Percentiles rank a stretch among this genome's conserved stretches.
phyloP scores from a whole-genome alignment of 2,888 invertebrate species.

The Ichneumoninae sp. region DNA sequence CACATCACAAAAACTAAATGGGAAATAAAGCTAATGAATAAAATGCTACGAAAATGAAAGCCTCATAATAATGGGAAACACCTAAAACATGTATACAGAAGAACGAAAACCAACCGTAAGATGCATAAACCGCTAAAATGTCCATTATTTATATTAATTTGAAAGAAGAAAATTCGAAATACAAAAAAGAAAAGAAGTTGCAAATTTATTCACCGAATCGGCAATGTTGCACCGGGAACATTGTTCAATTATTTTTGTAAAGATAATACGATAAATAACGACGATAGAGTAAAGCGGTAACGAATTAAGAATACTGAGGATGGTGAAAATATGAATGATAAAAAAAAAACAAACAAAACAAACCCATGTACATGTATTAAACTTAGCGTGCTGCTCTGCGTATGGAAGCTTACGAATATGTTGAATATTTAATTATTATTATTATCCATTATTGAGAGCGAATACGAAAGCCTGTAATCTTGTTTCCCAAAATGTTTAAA shows the following conservation, averaged over 20 bases:
- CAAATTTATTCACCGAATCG: constrained; percentile 75
- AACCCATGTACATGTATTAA: constrained; percentile 79
- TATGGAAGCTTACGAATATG: constrained; percentile 82
- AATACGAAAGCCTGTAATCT: constrained; percentile 80
- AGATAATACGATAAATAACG: constrained; percentile 65
- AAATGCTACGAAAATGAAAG: constrained; percentile 26
- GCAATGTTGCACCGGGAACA: constrained; percentile 79
- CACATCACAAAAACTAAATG: constrained; percentile 47
- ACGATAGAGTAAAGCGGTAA: constrained; percentile 55
- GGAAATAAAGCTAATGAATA: constrained; percentile 56
- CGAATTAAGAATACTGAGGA: constrained; percentile 28
- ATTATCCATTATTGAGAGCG: constrained; percentile 71
- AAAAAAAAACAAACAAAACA: constrained; percentile 48
- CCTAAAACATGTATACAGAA: constrained; percentile 19
- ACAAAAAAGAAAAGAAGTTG: constrained; percentile 50
- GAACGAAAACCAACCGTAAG: constrained; percentile 60
- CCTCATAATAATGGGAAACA: constrained; percentile 58
- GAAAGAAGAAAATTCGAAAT: constrained; percentile 30
- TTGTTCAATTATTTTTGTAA: constrained; percentile 83
- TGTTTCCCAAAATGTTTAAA: constrained; percentile 80
- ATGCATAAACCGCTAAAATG: constrained; percentile 67
- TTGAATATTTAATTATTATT: constrained; percentile 77
- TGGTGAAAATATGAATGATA: constrained; percentile 57
- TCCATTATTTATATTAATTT: constrained; percentile 71
- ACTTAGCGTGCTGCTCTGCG: constrained; percentile 81